Percentiles rank a stretch among this genome's conserved stretches.
phyloP scores from a whole-genome alignment of 2,113 vertebrate genomes.

The Epinephelus cyanopodus region DNA sequence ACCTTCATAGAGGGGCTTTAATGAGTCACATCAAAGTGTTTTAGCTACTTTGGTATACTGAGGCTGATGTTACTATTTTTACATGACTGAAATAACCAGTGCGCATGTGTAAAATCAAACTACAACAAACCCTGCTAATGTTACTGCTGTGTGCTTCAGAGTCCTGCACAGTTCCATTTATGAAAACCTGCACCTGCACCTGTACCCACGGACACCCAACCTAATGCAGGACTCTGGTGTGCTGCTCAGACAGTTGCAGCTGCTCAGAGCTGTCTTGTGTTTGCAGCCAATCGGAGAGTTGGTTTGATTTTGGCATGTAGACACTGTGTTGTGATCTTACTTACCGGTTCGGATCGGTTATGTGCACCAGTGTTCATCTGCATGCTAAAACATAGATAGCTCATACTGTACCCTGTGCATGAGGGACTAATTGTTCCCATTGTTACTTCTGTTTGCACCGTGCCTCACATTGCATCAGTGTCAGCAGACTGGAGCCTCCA shows the following conservation, averaged over 20 bases:
- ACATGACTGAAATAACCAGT: neutral
- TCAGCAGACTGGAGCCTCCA: neutral
- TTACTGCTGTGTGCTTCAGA: too few relatives aligned
- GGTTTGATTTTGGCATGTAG: slow-evolving; percentile 15
- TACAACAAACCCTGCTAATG: neutral
- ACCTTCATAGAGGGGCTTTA: neutral
- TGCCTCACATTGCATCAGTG: slow-evolving; percentile 35
- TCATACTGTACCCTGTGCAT: slow-evolving; percentile 41
- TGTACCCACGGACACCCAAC: too few relatives aligned
- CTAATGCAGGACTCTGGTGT: neutral
- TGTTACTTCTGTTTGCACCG: slow-evolving; percentile 31
- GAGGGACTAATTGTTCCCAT: slow-evolving; percentile 13
- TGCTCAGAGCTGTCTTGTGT: neutral
- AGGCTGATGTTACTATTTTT: slow-evolving; percentile 1
- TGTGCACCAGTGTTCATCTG: slow-evolving; percentile 41
- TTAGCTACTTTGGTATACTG: neutral
- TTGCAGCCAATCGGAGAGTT: neutral
- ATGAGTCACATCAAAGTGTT: neutral
- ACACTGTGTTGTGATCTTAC: slow-evolving; percentile 1
- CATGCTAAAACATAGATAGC: slow-evolving; percentile 54
- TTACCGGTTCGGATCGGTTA: neutral
- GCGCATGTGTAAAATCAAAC: slow-evolving; percentile 13
- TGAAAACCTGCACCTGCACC: too few relatives aligned
- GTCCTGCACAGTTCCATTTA: too few relatives aligned
- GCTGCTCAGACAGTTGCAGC: neutral